These are phyloP conservation scores for Cariama cristata DNA, from an alignment of 2,113 vertebrate genomes.

Conservation along the genomic window DNA sequence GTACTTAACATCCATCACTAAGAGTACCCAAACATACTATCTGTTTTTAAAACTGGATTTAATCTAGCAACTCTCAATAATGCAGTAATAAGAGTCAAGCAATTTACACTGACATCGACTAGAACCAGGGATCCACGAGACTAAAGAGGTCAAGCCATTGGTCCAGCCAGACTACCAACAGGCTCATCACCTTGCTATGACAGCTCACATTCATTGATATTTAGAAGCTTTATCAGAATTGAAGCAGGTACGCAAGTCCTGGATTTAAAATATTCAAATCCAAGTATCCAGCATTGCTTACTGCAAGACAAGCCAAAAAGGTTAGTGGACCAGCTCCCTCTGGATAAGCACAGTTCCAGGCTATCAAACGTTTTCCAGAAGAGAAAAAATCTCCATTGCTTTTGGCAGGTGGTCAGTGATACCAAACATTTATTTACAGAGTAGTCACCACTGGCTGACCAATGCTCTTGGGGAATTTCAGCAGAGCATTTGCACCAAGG, in stretches of 20 bases:
- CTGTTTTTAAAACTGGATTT: background rate
- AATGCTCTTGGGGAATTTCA: slow-evolving; percentile 40
- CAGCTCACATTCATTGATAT: background rate
- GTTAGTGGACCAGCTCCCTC: background rate
- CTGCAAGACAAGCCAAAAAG: background rate
- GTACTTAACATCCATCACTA: background rate
- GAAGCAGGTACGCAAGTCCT: background rate
- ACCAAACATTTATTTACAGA: background rate
- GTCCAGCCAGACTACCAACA: slow-evolving; percentile 6
- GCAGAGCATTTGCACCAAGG: slow-evolving; percentile 21
- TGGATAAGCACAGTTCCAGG: background rate
- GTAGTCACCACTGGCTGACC: slow-evolving; percentile 43
- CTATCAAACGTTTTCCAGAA: background rate
- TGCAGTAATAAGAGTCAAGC: background rate
- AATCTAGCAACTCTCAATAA: background rate
- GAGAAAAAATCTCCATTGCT: background rate
- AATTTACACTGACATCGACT: background rate
- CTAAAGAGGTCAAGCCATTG: background rate
- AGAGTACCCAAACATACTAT: background rate
- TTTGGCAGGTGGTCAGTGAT: background rate
- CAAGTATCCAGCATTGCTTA: background rate
- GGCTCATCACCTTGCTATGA: background rate
- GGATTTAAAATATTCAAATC: background rate
- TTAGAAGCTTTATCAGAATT: background rate
- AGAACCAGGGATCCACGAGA: background rate